phyloP scores from a whole-genome alignment of 2,888 invertebrate genomes.

The Drosophila phalerata region DNA sequence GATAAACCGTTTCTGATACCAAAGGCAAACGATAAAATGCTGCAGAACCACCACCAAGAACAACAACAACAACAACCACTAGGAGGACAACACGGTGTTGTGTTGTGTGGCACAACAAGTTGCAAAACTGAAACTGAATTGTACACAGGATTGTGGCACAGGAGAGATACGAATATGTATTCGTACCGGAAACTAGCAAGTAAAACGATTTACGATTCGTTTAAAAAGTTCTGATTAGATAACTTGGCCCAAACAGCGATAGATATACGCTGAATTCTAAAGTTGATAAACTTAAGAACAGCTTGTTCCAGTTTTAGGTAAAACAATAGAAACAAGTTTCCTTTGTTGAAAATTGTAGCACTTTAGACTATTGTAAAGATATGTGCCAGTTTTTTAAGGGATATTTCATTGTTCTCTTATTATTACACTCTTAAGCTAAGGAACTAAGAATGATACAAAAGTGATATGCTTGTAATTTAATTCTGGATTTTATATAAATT shows the following conservation, averaged over 20 bases:
- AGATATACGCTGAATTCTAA: constrained; percentile 7
- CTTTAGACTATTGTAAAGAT: constrained; percentile 9
- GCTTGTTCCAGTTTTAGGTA: constrained; percentile 9
- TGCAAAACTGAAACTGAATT: constrained; percentile 35
- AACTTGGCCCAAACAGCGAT: constrained; percentile 24
- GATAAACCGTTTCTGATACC: constrained; percentile 33
- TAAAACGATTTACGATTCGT: constrained; percentile 59
- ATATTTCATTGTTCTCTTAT: neutral
- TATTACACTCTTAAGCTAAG: neutral
- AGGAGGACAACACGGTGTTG: constrained; percentile 12
- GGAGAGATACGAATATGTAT: neutral
- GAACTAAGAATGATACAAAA: neutral
- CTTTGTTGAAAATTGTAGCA: constrained; percentile 2
- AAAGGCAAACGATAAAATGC: constrained; percentile 52
- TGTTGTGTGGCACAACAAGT: constrained; percentile 45
- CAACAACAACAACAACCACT: neutral
- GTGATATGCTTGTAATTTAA: neutral
- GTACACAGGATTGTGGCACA: constrained; percentile 19
- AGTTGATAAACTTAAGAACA: constrained; percentile 21
- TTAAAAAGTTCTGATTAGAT: constrained; percentile 56
- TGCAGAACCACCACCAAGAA: constrained; percentile 8
- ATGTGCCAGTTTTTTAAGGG: neutral
- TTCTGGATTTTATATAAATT: neutral
- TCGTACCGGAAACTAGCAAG: constrained; percentile 30
- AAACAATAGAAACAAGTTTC: constrained; percentile 14